Base-by-base conservation (phyloP, 2,888 invertebrate genomes). In the Andrena chrysosceles region DNA sequence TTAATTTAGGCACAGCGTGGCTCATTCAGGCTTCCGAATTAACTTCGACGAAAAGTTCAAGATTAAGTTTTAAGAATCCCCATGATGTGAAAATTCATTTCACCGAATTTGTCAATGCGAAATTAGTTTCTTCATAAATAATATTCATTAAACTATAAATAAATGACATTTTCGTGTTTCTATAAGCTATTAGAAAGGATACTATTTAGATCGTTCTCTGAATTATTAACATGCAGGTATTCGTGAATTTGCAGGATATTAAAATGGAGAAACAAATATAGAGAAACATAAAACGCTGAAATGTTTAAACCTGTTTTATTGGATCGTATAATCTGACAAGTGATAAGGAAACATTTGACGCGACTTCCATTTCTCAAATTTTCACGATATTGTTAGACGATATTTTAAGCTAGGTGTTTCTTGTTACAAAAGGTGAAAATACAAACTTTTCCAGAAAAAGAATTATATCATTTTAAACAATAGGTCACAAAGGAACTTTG, bases 181-280 rank as follows among this genome's bases (percentile, higher is more conserved):
- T 33, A 49, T 71, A 13, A 62, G 49, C 31, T 33, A 6, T 20
- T 8, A 7, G 16, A 20, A 33, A 7, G 59, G 29, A 16, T 59
- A 26, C 59, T 59, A 69, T 69, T 59, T 49, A 62, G 49, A 29
- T 49, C 23, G 62, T 49, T 71, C 62, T 71, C 13, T 49, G 23
- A 48, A 31, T 42, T 48, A 60, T 49, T 49, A 13, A n/a, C 16
- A 13, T 23, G 29, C 42, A 20, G 29, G 20, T 49, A 23, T 62
- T 71, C 48, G 10, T 16, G n/a, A 33, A 42, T 71, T 62, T 72
- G 35, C 54, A 33, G 26, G 26, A 63, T 26, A 26, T 31, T 35
- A 20, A 35, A 16, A 20, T 42, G n/a, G 29, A 23, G 60, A 59
- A 62, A 49, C 48, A 48, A 71, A 71, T 71, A 71, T 71, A 49